Evolutionary conservation across 2,797 vertebrate species (phyloP).

Genomic region (Molossus alvarezi): DNA sequence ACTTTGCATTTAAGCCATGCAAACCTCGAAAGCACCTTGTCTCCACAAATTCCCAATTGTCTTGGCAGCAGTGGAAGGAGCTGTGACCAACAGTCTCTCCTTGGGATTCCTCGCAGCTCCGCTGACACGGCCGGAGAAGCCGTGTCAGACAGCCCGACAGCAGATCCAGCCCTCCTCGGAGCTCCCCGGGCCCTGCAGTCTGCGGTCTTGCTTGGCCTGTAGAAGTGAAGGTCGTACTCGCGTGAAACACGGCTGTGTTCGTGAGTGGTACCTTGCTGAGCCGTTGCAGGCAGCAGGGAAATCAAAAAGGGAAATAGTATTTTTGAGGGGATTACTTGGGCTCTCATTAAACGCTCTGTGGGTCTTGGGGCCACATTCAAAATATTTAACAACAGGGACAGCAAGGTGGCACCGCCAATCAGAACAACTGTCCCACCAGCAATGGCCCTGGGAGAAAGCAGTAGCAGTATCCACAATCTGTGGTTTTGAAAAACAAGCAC

Average conservation of each 20-base stretch:
- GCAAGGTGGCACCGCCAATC: background rate
- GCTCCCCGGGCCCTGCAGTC: background rate
- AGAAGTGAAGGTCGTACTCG: background rate
- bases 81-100: background rate
- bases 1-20: background rate
- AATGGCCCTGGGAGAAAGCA: background rate
- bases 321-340: background rate
- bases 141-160: background rate
- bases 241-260: background rate
- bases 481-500: slow-evolving; percentile 24
- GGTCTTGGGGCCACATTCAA: background rate
- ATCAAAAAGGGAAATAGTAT: background rate
- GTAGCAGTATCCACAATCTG: background rate
- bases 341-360: background rate
- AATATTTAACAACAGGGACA: background rate
- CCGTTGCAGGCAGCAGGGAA: background rate
- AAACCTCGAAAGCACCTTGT: slow-evolving; percentile 9
- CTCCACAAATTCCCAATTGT: background rate
- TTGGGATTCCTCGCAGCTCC: background rate
- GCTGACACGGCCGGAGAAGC: background rate
- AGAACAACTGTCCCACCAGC: background rate
- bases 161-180: background rate
- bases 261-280: background rate
- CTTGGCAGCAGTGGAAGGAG: background rate
- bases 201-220: background rate